Base-by-base conservation (phyloP, 2,797 vertebrate species). In the Acanthopagrus latus region DNA sequence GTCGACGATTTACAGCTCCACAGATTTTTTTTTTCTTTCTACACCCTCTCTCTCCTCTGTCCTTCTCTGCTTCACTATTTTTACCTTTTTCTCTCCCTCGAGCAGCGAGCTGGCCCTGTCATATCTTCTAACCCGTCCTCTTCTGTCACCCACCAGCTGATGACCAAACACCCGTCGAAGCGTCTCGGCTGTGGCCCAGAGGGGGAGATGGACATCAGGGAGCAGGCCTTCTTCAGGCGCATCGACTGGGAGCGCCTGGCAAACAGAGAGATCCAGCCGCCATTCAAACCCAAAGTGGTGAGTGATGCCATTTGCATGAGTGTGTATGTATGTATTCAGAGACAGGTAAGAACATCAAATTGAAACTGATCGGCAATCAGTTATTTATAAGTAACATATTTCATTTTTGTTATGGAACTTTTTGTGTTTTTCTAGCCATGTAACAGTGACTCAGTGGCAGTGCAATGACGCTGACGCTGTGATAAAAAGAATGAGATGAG, bases 211-310 rank as follows among this genome's bases (percentile, higher is more conserved):
- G 98, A 99, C 79, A 95, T 99, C 88, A 94, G 96, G 76, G 98
- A 99, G 48, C 98, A 99, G 5, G 96, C 97, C 68, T 99, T 99
- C 95, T 99, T 99, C 94, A 96, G 98, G 87, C 97, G 98, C 78
- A 99, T 99, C 54, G 98, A 99, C 96, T 99, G 98, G 98, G 97
- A 98, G 0, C 97, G 97, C 46, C 94, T 99, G 92, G 97, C 96
- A 79, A 97, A 95, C 94, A 93, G 95, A 67, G 98, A 99, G 92
- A 97, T 99, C 85, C 98, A 99, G 88, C 98, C 98, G 0, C 98
- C 98, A 0, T 99, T 98, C 91, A 99, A 99, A 90, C 98, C 98
- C 52, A 99, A 98, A 98, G 96, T 98, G 96, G 98, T 99, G 92
- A 97, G 97, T 95, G 57, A 21, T 7, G 41, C 27, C 18, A 1